These are phyloP conservation scores for Chaetodon trifascialis DNA, from an alignment of 2,113 vertebrate genomes.

Conservation along the genomic window DNA sequence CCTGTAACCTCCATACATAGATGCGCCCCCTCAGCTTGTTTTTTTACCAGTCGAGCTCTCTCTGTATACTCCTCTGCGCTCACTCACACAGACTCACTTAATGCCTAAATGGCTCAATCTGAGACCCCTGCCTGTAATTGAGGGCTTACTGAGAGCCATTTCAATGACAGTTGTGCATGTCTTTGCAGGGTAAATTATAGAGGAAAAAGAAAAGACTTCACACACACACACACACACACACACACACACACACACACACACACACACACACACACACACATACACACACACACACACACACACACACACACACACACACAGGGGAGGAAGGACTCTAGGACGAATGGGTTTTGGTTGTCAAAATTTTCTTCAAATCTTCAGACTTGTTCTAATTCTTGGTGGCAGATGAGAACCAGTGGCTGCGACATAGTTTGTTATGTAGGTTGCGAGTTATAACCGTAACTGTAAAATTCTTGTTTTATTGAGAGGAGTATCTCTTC, in stretches of 20 bases:
- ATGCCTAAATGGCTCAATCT: slow-evolving; percentile 37
- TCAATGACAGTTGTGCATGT: slow-evolving; percentile 39
- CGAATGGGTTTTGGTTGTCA: neutral
- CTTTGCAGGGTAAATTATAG: slow-evolving; percentile 48
- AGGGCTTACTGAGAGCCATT: slow-evolving; percentile 38
- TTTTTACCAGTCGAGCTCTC: neutral
- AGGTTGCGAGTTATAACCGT: neutral
- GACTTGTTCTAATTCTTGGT: no score
- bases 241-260: slow-evolving; percentile 22
- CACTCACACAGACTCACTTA: slow-evolving; percentile 23
- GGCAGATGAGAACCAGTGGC: neutral
- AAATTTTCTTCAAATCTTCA: slow-evolving; percentile 3
- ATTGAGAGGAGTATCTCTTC: no score
- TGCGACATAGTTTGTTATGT: neutral
- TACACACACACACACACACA: slow-evolving; percentile 22
- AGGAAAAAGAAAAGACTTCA: slow-evolving; percentile 17
- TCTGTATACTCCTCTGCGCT: neutral
- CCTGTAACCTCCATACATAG: neutral
- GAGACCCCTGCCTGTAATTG: slow-evolving; percentile 39
- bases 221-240: slow-evolving; percentile 21
- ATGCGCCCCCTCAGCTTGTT: neutral
- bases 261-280: slow-evolving; percentile 29
- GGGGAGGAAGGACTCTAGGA: neutral
- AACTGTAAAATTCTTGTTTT: neutral
- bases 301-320: slow-evolving; percentile 4